Evolutionary conservation across 2,888 invertebrate genomes (phyloP).

Genomic region (Dusona sp.): DNA sequence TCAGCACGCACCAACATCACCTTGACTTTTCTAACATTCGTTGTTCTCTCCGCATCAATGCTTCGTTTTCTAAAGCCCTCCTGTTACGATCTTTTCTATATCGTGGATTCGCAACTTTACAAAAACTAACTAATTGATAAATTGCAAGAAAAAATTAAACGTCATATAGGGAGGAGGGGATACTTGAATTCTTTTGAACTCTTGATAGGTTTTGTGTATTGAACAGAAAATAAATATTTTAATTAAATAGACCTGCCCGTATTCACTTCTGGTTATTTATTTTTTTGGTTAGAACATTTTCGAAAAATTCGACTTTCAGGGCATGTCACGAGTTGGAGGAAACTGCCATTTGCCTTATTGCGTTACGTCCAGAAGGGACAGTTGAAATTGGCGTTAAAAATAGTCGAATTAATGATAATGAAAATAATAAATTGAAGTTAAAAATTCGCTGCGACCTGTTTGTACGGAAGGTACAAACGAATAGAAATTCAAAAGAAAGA

Average conservation of each 20-base stretch:
- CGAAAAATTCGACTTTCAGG: not conserved
- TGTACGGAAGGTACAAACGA: too few relatives aligned
- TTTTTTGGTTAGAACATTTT: not conserved
- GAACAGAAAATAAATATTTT: not conserved
- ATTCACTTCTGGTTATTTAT: not conserved
- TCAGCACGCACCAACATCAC: slow-evolving; percentile 7
- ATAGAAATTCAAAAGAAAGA: too few relatives aligned
- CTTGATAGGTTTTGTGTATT: not conserved
- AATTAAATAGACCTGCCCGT: not conserved
- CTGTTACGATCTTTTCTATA: not conserved
- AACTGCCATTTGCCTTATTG: too few relatives aligned
- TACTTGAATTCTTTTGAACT: not conserved
- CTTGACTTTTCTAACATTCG: not conserved
- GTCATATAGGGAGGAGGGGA: not conserved
- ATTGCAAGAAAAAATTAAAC: not conserved
- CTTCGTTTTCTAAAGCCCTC: slow-evolving; percentile 1
- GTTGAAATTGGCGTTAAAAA: too few relatives aligned
- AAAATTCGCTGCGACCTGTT: too few relatives aligned
- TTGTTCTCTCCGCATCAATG: slow-evolving; percentile 1
- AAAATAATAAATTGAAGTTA: too few relatives aligned
- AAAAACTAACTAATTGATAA: not conserved
- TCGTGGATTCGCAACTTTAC: not conserved
- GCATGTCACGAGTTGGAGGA: not conserved
- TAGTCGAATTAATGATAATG: too few relatives aligned
- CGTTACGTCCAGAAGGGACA: too few relatives aligned